Conservation (phyloP, 1,140 invertebrate species). For the Meloidogyne exigua region DNA sequence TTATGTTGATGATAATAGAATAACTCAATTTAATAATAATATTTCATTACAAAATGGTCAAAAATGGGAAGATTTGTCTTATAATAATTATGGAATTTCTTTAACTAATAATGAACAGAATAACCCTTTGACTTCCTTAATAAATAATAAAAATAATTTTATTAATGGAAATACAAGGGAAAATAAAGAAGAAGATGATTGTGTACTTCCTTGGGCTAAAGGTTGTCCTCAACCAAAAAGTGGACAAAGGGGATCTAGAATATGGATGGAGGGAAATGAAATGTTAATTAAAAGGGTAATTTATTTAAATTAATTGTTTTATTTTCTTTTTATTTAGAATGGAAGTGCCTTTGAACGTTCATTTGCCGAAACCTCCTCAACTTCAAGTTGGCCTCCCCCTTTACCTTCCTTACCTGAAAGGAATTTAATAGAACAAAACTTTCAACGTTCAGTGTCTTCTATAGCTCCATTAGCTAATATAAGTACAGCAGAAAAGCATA, state of each 20-base stretch:
- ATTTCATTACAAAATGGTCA: background rate
- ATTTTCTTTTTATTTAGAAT: background rate
- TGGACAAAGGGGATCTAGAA: constrained; percentile 40
- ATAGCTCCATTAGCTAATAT: background rate
- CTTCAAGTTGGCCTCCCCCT: background rate
- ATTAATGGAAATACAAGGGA: background rate
- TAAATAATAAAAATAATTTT: background rate
- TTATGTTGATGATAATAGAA: background rate
- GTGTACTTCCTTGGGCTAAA: constrained; percentile 47
- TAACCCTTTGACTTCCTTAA: background rate
- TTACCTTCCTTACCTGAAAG: background rate
- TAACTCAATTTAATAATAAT: background rate
- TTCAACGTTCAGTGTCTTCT: background rate
- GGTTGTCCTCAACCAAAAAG: constrained; percentile 51
- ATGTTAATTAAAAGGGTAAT: background rate
- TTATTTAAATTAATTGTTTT: background rate
- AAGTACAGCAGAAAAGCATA: constrained; percentile 47
- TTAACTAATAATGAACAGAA: background rate
- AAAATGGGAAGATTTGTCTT: background rate
- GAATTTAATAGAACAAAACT: background rate
- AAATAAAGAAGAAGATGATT: constrained; percentile 23
- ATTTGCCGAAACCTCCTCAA: constrained; percentile 30
- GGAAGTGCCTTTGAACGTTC: background rate
- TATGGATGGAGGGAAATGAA: constrained; percentile 34
- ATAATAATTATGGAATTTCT: background rate